Percentiles rank a stretch among this genome's conserved stretches.
phyloP scores from a whole-genome alignment of 2,113 vertebrate species.

The Rafetus swinhoei region DNA sequence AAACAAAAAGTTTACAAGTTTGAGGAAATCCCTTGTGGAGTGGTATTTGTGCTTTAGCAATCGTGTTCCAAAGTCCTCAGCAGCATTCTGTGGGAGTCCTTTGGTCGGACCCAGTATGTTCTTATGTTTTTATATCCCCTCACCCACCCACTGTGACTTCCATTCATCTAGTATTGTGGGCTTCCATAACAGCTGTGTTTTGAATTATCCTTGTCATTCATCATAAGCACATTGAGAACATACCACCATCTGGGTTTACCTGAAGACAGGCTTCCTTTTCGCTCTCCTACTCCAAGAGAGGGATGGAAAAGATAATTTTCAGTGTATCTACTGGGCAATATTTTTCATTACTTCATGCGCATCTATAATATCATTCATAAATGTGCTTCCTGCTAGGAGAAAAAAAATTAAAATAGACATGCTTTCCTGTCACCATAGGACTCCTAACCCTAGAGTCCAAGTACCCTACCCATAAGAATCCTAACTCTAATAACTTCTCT shows the following conservation, averaged over 20 bases:
- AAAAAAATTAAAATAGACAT: not conserved
- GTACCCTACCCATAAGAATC: too few relatives aligned
- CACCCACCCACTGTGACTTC: not conserved
- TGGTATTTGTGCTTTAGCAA: not conserved
- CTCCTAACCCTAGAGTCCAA: not conserved
- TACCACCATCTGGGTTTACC: rapidly evolving
- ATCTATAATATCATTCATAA: not conserved
- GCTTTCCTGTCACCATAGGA: not conserved
- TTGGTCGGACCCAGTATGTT: not conserved
- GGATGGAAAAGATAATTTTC: not conserved
- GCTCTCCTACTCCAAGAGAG: not conserved
- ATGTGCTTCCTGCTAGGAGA: not conserved
- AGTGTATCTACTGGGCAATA: not conserved
- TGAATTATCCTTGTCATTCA: not conserved
- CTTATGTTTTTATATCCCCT: not conserved
- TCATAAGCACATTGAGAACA: not conserved
- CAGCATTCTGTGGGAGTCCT: not conserved
- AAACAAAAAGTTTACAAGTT: not conserved
- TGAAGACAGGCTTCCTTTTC: not conserved
- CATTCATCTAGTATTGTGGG: not conserved
- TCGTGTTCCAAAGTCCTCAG: not conserved
- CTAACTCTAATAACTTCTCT: too few relatives aligned
- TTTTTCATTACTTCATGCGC: not conserved
- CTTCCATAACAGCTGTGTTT: not conserved
- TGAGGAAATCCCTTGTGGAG: not conserved